A percentile compares a stretch with the other conserved stretches of the same genome.
Conservation (phyloP, 2,888 invertebrate species). For the Sipha maydis region DNA sequence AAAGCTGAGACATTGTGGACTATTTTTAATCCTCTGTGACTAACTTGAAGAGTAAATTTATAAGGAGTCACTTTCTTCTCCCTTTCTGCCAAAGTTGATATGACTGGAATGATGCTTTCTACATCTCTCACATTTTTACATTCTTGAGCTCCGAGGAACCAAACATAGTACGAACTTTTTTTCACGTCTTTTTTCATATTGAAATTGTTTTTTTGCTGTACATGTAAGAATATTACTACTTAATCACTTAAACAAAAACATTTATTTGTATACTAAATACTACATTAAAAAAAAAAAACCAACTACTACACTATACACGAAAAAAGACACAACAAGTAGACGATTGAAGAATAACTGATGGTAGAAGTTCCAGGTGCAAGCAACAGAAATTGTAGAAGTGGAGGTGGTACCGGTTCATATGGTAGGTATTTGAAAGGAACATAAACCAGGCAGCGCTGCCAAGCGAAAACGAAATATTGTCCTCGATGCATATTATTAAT, state of each 20-base stretch:
- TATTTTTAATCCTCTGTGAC: slow-evolving; percentile 91
- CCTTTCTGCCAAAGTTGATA: slow-evolving; percentile 84
- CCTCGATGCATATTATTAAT: slow-evolving; percentile 58
- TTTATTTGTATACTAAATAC: background rate
- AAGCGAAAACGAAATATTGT: slow-evolving; percentile 56
- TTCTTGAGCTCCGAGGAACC: slow-evolving; percentile 96
- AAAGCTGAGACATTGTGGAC: slow-evolving; percentile 77
- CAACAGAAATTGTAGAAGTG: background rate
- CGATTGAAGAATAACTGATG: slow-evolving; percentile 55
- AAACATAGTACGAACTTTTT: slow-evolving; percentile 90
- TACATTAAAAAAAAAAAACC: slow-evolving; percentile 10
- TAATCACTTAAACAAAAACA: slow-evolving; percentile 4
- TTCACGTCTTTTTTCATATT: slow-evolving; percentile 82
- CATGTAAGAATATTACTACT: background rate
- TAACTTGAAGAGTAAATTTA: slow-evolving; percentile 87
- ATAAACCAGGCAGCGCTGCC: slow-evolving; percentile 52
- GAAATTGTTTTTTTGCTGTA: background rate
- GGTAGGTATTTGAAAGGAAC: slow-evolving; percentile 51
- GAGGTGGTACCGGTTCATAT: slow-evolving; percentile 57
- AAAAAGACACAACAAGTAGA: slow-evolving; percentile 27
- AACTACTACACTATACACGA: background rate
- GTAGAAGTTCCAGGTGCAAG: slow-evolving; percentile 51
- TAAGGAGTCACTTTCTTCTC: slow-evolving; percentile 87
- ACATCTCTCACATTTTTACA: slow-evolving; percentile 87
- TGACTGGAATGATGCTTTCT: slow-evolving; percentile 86